phyloP scores from a whole-genome alignment of 1,140 invertebrate species.

The Calycopis cecrops region DNA sequence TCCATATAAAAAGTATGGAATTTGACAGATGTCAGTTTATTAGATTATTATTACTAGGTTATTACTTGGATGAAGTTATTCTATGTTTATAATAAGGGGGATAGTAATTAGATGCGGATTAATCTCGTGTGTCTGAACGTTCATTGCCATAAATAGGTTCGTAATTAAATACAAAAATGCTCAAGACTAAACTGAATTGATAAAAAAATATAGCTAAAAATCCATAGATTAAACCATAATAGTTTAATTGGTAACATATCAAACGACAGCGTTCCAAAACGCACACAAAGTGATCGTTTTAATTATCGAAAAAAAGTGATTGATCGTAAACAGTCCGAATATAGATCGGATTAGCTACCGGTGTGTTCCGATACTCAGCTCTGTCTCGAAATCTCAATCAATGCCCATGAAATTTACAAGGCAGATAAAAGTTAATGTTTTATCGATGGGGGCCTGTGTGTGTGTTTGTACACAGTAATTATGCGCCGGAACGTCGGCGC shows the following conservation, averaged over 20 bases:
- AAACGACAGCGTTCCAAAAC: slow-evolving; percentile 9
- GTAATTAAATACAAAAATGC: background rate
- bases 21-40: no score
- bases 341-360: slow-evolving; percentile 50
- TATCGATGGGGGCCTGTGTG: slow-evolving; percentile 49
- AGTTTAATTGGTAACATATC: slow-evolving; percentile 7
- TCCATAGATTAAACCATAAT: background rate
- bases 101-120: no score
- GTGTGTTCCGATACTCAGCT: slow-evolving; percentile 28
- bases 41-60: no score
- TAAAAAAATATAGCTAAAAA: background rate
- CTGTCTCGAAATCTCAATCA: slow-evolving; percentile 55
- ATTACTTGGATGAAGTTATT: no score
- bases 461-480: slow-evolving; percentile 64
- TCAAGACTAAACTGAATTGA: background rate
- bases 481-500: slow-evolving; percentile 57
- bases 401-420: slow-evolving; percentile 66
- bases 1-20: no score
- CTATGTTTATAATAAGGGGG: no score
- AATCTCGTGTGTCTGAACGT: no score
- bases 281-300: slow-evolving; percentile 16
- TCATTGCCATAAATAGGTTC: no score
- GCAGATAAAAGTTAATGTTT: slow-evolving; percentile 66
- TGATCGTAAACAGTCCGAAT: slow-evolving; percentile 37
- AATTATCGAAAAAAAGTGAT: slow-evolving; percentile 32